These are phyloP conservation scores for Drosophila sulfurigaster DNA, from an alignment of 1,140 invertebrate species.

Conservation along the genomic window DNA sequence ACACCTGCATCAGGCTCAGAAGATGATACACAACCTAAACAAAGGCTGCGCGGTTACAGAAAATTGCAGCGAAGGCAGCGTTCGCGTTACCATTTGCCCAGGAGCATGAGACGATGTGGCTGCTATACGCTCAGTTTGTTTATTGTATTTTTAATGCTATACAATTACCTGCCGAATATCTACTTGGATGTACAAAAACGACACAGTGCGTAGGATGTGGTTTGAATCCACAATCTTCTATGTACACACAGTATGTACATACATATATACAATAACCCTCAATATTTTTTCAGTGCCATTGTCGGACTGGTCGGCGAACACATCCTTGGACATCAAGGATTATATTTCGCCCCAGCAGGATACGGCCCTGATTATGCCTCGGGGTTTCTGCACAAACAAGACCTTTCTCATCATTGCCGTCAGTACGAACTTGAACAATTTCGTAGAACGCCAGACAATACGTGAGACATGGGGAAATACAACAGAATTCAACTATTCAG, in stretches of 20 bases:
- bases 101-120: constrained; percentile 44
- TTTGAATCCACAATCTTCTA: too few species aligned
- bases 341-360: constrained; percentile 90
- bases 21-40: constrained; percentile 42
- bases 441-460: constrained; percentile 88
- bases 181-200: constrained; percentile 60
- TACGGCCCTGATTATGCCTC: constrained; percentile 88
- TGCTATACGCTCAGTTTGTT: constrained; percentile 34
- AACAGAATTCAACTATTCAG: constrained; percentile 86
- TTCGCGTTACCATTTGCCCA: constrained; percentile 39
- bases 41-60: constrained; percentile 24
- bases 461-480: constrained; percentile 92
- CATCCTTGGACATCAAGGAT: constrained; percentile 88
- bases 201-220: constrained; percentile 32
- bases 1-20: constrained; percentile 34
- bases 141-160: constrained; percentile 36
- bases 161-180: constrained; percentile 60
- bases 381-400: constrained; percentile 86
- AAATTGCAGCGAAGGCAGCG: constrained; percentile 39
- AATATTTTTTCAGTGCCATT: constrained; percentile 55
- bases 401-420: constrained; percentile 90
- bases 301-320: constrained; percentile 90
- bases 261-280: background rate
- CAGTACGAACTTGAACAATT: constrained; percentile 89
- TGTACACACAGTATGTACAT: constrained; percentile 1